phyloP scores from a whole-genome alignment of 2,113 vertebrate species.

The Psilopogon haemacephalus region DNA sequence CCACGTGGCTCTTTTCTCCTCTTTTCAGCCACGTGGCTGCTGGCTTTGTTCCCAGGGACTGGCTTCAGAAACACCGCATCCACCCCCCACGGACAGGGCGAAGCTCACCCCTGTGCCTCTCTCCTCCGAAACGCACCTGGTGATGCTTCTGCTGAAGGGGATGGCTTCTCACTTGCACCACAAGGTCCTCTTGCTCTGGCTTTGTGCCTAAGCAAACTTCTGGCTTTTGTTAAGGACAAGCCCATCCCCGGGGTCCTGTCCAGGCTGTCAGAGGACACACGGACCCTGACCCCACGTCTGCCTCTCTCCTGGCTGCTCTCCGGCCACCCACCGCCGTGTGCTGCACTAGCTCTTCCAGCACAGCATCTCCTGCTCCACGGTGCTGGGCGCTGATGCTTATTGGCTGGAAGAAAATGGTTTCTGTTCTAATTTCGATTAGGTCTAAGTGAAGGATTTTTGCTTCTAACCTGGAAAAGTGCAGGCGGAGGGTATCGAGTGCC shows the following conservation, averaged over 20 bases:
- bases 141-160: background rate
- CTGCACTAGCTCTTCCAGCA: background rate
- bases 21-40: too few species aligned
- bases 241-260: background rate
- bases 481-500: background rate
- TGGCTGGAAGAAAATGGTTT: background rate
- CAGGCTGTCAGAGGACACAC: background rate
- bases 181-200: background rate
- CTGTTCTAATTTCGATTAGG: too few species aligned
- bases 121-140: background rate
- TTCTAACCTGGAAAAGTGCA: background rate
- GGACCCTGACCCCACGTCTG: background rate
- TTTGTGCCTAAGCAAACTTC: rapidly evolving
- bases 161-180: too few species aligned
- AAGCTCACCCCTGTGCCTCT: background rate
- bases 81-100: background rate
- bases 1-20: too few species aligned
- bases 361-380: background rate
- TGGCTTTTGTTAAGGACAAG: background rate
- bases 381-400: background rate
- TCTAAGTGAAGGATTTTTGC: background rate
- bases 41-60: background rate
- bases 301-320: background rate
- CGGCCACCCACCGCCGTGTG: background rate
- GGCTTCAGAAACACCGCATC: background rate